Evolutionary conservation across 2,888 invertebrate genomes (phyloP).

Genomic region (Campoplex nolae): DNA sequence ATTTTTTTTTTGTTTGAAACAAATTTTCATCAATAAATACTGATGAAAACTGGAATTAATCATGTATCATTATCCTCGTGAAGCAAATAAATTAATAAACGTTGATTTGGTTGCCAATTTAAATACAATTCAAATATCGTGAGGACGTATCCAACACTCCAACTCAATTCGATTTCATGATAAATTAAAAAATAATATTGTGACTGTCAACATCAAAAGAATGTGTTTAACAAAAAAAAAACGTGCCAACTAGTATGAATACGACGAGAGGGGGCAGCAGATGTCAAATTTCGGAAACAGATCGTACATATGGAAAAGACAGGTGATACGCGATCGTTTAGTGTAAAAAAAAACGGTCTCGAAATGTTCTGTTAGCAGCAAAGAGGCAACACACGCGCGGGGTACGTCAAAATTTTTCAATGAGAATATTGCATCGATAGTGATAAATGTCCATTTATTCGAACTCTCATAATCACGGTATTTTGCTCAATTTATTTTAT

Average conservation of each 20-base stretch:
- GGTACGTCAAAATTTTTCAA: neutral
- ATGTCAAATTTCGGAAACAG: slow-evolving; percentile 51
- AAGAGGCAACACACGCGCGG: neutral
- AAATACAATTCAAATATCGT: too few species aligned
- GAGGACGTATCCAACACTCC: too few species aligned
- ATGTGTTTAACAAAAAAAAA: neutral
- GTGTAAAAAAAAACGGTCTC: slow-evolving; percentile 9
- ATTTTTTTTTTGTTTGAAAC: too few species aligned
- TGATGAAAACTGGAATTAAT: too few species aligned
- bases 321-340: slow-evolving; percentile 51
- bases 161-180: neutral
- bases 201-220: neutral
- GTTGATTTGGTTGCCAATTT: neutral
- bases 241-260: neutral
- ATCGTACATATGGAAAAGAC: slow-evolving; percentile 38
- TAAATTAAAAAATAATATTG: neutral
- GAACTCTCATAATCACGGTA: neutral
- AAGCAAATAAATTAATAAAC: neutral
- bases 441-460: neutral
- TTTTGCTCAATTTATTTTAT: neutral
- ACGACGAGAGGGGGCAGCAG: slow-evolving; percentile 46
- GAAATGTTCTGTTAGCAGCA: slow-evolving; percentile 5
- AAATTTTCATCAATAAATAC: too few species aligned
- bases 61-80: too few species aligned
- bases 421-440: neutral